Evolutionary conservation across 2,113 vertebrate species (phyloP).

Genomic region (Platysteira castanea): DNA sequence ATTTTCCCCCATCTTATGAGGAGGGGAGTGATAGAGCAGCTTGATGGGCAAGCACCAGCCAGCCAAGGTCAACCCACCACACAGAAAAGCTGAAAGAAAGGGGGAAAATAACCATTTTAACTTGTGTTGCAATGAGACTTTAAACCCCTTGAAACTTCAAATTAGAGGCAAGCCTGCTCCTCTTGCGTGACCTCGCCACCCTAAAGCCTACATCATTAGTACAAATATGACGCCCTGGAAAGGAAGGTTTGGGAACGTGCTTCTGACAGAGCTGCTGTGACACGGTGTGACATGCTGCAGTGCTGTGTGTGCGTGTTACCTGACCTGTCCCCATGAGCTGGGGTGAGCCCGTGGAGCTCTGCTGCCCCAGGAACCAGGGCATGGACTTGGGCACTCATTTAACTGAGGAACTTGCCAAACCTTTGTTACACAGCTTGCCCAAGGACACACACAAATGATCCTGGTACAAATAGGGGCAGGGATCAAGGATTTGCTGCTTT

Average conservation of each 20-base stretch:
- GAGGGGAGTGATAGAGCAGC: neutral
- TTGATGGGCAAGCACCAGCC: neutral
- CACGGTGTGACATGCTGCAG: fast-evolving
- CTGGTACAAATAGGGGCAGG: fast-evolving
- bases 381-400: neutral
- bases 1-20: neutral
- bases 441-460: neutral
- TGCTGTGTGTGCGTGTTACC: fast-evolving
- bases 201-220: neutral
- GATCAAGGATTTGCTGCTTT: neutral
- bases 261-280: fast-evolving
- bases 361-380: neutral
- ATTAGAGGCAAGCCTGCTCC: neutral
- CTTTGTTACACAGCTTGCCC: neutral
- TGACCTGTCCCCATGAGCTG: fast-evolving
- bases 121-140: neutral
- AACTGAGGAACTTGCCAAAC: neutral
- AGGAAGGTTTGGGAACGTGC: neutral
- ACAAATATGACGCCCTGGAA: fast-evolving
- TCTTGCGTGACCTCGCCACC: neutral
- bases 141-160: neutral
- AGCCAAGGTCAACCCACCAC: neutral
- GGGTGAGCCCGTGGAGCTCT: neutral
- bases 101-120: fast-evolving
- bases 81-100: neutral